Percentiles rank a stretch among this genome's conserved stretches.
phyloP scores from a whole-genome alignment of 2,113 vertebrate genomes.

The Tachycineta bicolor region DNA sequence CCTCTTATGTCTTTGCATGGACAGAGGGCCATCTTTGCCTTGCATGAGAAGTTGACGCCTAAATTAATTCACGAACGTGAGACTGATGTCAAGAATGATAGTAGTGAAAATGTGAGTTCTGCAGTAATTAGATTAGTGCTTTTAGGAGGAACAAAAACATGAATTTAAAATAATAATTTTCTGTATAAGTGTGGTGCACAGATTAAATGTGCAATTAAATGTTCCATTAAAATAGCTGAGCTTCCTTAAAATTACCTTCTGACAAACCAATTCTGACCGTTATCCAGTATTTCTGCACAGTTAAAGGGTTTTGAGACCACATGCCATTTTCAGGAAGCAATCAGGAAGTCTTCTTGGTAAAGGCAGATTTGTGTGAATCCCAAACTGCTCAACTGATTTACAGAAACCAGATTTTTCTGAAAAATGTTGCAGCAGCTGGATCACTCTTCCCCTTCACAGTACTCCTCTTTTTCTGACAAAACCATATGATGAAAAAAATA shows the following conservation, averaged over 20 bases:
- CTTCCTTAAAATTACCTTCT: background rate
- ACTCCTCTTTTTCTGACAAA: background rate
- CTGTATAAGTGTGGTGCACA: background rate
- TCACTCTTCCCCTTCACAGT: background rate
- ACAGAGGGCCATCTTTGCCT: background rate
- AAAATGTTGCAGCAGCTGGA: background rate
- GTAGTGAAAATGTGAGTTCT: background rate
- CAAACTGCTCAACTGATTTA: background rate
- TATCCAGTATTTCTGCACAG: background rate
- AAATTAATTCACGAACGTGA: background rate
- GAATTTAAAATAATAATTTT: background rate
- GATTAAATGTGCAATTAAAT: background rate
- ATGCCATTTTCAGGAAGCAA: background rate
- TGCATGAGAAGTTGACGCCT: background rate
- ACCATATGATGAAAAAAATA: background rate
- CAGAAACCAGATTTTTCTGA: background rate
- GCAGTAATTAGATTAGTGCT: background rate
- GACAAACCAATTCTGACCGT: background rate
- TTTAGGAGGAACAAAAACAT: background rate
- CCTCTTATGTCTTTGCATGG: background rate
- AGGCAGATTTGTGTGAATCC: background rate
- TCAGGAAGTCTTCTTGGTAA: background rate
- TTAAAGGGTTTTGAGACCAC: background rate
- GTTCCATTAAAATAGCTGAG: background rate
- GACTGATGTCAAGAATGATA: background rate